Conservation (phyloP, 2,113 vertebrate species). For the Capreolus pygargus region DNA sequence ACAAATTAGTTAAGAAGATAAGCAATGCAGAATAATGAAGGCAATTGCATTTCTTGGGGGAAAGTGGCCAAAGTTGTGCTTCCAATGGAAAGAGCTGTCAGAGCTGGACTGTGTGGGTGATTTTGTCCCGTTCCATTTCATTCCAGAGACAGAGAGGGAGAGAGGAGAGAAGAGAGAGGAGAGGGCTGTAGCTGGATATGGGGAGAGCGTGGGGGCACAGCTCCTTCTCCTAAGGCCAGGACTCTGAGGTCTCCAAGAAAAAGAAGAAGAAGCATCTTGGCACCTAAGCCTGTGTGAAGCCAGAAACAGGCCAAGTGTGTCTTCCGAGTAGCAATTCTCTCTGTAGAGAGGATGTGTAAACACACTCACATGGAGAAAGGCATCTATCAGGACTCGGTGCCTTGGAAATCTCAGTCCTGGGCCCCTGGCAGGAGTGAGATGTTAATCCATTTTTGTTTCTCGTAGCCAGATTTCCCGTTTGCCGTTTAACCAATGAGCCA, state of each 20-base stretch:
- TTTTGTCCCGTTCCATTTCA: not conserved
- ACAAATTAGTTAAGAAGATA: not conserved
- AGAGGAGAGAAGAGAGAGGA: rapidly evolving
- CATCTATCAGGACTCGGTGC: not conserved
- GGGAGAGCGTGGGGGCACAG: not conserved
- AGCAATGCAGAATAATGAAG: not conserved
- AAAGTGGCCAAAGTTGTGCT: not conserved
- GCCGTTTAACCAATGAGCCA: not conserved
- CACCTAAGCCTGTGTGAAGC: not conserved
- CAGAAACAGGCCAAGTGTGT: not conserved
- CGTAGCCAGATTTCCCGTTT: not conserved
- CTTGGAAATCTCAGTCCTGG: not conserved
- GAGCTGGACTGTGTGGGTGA: not conserved
- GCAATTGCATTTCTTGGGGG: not conserved
- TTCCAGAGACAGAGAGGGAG: not conserved
- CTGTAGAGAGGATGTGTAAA: not conserved
- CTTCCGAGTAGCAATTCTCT: not conserved
- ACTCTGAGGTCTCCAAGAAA: not conserved
- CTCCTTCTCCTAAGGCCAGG: not conserved
- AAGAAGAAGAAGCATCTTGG: not conserved
- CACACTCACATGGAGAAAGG: not conserved
- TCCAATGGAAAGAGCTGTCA: not conserved
- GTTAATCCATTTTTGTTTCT: not conserved
- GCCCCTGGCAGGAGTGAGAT: not conserved
- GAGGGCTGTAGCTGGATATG: not conserved